A percentile compares a stretch with the other conserved stretches of the same genome.
Evolutionary conservation across 2,113 vertebrate genomes (phyloP).

Genomic region (Ceyx melanurus): DNA sequence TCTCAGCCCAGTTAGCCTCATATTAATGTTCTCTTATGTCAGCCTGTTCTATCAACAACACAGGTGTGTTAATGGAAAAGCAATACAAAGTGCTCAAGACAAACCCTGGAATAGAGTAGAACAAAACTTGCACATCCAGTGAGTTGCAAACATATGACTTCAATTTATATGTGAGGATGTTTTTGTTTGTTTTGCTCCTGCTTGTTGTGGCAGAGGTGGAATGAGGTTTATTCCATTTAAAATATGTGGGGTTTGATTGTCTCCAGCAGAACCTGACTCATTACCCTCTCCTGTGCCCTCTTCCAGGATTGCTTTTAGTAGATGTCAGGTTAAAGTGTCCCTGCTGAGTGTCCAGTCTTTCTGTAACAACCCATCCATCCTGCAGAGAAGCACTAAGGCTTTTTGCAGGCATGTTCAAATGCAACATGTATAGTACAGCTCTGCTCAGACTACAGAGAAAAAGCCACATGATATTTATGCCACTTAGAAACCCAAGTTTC

Average conservation of each 20-base stretch:
- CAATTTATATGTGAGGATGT: not conserved
- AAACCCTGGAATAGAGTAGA: not conserved
- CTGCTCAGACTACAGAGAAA: not conserved
- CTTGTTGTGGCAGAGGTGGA: accelerated
- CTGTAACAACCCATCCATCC: not conserved
- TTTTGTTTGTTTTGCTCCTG: not conserved
- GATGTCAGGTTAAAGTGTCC: not conserved
- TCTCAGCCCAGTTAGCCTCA: not conserved
- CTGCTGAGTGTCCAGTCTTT: not conserved
- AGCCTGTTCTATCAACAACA: not conserved
- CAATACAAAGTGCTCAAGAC: not conserved
- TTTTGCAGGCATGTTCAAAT: not conserved
- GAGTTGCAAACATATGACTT: not conserved
- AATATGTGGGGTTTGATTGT: not conserved
- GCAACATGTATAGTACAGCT: not conserved
- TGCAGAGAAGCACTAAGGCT: not conserved
- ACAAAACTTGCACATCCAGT: not conserved
- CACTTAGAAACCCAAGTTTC: not conserved
- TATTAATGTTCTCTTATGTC: not conserved
- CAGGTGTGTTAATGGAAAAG: not conserved
- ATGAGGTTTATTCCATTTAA: not conserved
- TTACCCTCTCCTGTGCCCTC: not conserved
- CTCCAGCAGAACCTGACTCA: not conserved
- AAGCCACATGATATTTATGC: not conserved
- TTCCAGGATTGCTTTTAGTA: not conserved